Evolutionary conservation across 1,140 invertebrate genomes (phyloP).

Genomic region (Trichonephila clavata): DNA sequence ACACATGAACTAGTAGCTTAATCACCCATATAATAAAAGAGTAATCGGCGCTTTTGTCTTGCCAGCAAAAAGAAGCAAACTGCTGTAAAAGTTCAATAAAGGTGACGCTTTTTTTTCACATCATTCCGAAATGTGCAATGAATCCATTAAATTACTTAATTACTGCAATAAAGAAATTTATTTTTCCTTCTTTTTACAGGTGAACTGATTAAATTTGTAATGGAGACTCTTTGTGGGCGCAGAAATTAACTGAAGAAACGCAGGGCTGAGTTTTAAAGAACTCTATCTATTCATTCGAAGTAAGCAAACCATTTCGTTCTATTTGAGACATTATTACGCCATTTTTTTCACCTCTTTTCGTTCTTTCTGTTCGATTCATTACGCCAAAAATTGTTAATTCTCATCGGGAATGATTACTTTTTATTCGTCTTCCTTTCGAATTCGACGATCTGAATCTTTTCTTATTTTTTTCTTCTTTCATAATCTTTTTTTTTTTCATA

Average conservation of each 20-base stretch:
- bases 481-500: not conserved
- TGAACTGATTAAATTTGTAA: constrained; percentile 75
- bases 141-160: constrained; percentile 76
- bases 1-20: constrained; percentile 59
- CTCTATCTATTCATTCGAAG: constrained; percentile 35
- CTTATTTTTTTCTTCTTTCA: not conserved
- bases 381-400: constrained; percentile 54
- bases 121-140: constrained; percentile 47
- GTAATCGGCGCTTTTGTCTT: constrained; percentile 68
- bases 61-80: constrained; percentile 28
- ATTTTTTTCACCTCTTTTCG: not conserved
- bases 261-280: constrained; percentile 36
- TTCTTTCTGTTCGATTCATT: constrained; percentile 53
- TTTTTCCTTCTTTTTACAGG: constrained; percentile 56
- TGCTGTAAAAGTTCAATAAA: constrained; percentile 64
- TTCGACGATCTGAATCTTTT: not conserved
- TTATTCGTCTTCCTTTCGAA: not conserved
- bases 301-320: constrained; percentile 52
- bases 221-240: constrained; percentile 40
- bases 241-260: constrained; percentile 65
- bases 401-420: constrained; percentile 18
- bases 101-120: constrained; percentile 47
- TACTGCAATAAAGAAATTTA: constrained; percentile 73
- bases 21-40: constrained; percentile 66
- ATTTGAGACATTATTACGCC: not conserved